phyloP scores from a whole-genome alignment of 2,888 invertebrate species.

The Parnassius apollo region DNA sequence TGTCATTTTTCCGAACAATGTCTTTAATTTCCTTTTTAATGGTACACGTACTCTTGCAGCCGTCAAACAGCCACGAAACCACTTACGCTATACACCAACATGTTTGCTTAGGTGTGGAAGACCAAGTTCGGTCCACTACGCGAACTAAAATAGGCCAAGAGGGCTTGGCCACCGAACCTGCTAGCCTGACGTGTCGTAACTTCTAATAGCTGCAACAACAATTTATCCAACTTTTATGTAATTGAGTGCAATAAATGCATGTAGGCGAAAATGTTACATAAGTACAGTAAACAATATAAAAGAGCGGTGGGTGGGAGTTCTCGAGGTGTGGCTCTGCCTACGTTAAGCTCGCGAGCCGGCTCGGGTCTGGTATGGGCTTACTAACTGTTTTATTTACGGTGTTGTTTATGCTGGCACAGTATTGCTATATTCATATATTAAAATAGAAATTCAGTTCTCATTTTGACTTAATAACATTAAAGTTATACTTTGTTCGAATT shows the following conservation, averaged over 20 bases:
- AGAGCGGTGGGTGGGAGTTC: conserved; percentile 6
- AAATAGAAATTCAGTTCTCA: too few species aligned
- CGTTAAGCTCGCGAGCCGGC: not conserved
- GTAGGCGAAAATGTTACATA: conserved; percentile 14
- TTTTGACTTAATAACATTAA: too few species aligned
- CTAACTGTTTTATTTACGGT: too few species aligned
- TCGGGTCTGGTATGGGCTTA: not conserved
- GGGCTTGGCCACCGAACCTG: conserved; percentile 2
- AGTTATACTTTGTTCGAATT: too few species aligned
- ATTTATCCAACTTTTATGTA: too few species aligned
- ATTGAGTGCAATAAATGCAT: not conserved
- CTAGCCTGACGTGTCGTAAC: not conserved
- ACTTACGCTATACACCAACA: not conserved
- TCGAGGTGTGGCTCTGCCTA: conserved; percentile 9
- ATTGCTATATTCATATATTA: too few species aligned
- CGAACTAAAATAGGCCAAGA: conserved; percentile 1
- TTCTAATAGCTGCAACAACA: not conserved
- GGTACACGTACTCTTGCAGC: not conserved
- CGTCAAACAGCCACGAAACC: not conserved
- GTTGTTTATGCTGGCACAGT: too few species aligned
- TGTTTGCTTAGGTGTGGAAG: not conserved
- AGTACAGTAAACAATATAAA: conserved; percentile 7
- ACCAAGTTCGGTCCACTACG: not conserved
- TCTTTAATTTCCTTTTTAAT: too few species aligned
- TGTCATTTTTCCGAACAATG: too few species aligned